These are phyloP conservation scores for Diorhabda elongata DNA, from an alignment of 1,140 invertebrate genomes.

Conservation along the genomic window DNA sequence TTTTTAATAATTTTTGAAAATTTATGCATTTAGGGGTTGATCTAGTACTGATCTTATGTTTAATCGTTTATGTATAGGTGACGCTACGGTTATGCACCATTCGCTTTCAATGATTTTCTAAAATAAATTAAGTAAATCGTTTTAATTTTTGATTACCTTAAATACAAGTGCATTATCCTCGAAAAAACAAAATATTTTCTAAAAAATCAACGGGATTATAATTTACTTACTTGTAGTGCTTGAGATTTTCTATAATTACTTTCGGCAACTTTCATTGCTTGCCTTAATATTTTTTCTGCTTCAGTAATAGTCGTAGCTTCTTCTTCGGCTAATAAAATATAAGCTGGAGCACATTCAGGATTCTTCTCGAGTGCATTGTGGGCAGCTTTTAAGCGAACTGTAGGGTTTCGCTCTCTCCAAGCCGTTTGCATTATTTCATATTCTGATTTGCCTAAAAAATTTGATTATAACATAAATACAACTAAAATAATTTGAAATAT, in stretches of 20 bases:
- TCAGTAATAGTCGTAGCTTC: slow-evolving; percentile 89
- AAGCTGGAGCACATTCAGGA: slow-evolving; percentile 90
- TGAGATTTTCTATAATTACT: slow-evolving; percentile 80
- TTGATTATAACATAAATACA: background rate
- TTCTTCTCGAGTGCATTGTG: slow-evolving; percentile 87
- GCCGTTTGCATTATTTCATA: slow-evolving; percentile 98
- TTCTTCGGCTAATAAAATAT: slow-evolving; percentile 94
- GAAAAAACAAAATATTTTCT: too few species aligned
- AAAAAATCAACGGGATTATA: background rate
- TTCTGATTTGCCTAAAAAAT: slow-evolving; percentile 65
- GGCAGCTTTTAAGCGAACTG: slow-evolving; percentile 86
- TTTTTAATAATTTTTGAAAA: too few species aligned
- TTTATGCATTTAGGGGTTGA: too few species aligned
- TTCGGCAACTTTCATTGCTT: slow-evolving; percentile 85
- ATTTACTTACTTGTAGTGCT: slow-evolving; percentile 59
- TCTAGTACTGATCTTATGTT: too few species aligned
- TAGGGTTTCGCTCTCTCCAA: slow-evolving; percentile 92
- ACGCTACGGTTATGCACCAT: too few species aligned
- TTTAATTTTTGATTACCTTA: too few species aligned
- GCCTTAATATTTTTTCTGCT: slow-evolving; percentile 82
- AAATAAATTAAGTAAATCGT: too few species aligned
- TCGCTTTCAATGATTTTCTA: too few species aligned
- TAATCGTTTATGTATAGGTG: too few species aligned
- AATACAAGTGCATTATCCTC: too few species aligned
- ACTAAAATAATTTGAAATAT: background rate